Percentiles rank a stretch among this genome's conserved stretches.
Evolutionary conservation across 30 jellyfish, hydroid and myxozoan species (phyloP).

Genomic region (Mastigias papua): DNA sequence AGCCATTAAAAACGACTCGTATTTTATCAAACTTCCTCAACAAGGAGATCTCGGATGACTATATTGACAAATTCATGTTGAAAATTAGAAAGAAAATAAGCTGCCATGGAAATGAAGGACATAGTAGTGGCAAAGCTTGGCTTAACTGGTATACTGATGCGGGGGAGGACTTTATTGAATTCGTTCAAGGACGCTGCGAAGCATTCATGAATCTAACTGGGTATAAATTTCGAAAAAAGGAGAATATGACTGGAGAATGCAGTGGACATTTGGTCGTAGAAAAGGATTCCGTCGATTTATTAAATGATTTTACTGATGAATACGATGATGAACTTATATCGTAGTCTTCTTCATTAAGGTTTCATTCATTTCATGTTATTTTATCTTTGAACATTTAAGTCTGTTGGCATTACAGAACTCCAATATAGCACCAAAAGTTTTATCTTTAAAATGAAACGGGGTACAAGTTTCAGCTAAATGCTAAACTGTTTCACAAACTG

Average conservation of each 20-base stretch:
- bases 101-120: neutral
- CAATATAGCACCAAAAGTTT: no score
- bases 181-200: slow-evolving; percentile 16
- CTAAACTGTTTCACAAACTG: no score
- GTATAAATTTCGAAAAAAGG: neutral
- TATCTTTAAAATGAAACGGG: no score
- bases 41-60: neutral
- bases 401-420: no score
- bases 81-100: neutral
- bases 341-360: no score
- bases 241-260: slow-evolving; percentile 3
- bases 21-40: neutral
- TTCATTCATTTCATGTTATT: no score
- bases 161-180: neutral
- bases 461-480: no score
- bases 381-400: no score
- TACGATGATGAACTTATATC: neutral
- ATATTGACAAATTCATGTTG: neutral
- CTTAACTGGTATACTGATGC: slow-evolving; percentile 42
- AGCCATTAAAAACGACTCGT: neutral
- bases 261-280: neutral
- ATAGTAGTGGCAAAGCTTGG: neutral
- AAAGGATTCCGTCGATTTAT: neutral
- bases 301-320: neutral
- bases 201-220: slow-evolving; percentile 27